These are phyloP conservation scores for Zaprionus africanus DNA, from an alignment of 1,140 invertebrate genomes.

Conservation along the genomic window DNA sequence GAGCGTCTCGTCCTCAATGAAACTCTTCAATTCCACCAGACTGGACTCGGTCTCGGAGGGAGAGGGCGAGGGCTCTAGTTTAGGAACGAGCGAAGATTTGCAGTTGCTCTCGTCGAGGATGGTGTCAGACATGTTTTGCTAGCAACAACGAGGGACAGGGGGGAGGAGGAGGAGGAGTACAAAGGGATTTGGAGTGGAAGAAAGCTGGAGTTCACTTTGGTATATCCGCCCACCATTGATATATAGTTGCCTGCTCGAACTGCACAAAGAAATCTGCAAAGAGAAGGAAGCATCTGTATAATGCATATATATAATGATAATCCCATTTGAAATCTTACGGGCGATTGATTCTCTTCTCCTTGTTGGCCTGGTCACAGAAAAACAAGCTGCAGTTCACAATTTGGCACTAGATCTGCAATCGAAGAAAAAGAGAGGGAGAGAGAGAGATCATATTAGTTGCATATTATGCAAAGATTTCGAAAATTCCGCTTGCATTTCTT, in stretches of 20 bases:
- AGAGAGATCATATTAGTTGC: neutral
- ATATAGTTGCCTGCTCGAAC: constrained; percentile 31
- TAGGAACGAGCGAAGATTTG: neutral
- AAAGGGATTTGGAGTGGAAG: constrained; percentile 69
- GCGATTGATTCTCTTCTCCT: neutral
- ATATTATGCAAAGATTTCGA: neutral
- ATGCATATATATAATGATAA: constrained; percentile 3
- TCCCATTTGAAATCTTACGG: constrained; percentile 3
- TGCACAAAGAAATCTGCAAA: constrained; percentile 47
- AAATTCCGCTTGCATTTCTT: neutral
- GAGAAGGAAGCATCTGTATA: neutral
- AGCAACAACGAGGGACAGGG: neutral
- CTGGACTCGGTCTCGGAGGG: neutral
- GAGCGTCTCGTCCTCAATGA: constrained; percentile 40
- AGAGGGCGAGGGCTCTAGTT: neutral
- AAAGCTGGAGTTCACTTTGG: constrained; percentile 46
- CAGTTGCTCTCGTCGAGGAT: constrained; percentile 21
- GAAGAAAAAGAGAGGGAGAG: neutral
- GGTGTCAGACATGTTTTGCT: constrained; percentile 63
- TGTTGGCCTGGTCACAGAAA: neutral
- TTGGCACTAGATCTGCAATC: neutral
- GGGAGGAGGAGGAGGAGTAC: constrained; percentile 25
- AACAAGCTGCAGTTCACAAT: neutral
- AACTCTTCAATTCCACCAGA: constrained; percentile 4
- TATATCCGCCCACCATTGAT: constrained; percentile 64